Conservation (phyloP, 1,140 invertebrate genomes). For the Orius insidiosus region DNA sequence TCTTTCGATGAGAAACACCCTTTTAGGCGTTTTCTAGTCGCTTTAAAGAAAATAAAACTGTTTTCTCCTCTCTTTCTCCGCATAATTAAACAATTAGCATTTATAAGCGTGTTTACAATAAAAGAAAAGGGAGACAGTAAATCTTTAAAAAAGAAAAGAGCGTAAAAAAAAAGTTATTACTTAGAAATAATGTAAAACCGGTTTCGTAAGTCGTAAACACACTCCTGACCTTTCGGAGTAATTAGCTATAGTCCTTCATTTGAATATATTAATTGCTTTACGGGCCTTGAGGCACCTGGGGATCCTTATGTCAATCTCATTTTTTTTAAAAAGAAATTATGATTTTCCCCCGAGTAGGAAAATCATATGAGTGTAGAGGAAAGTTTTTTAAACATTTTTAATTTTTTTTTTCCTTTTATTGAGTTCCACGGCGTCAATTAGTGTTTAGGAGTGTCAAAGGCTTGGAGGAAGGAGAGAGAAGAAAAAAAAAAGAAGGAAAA, state of each 20-base stretch:
- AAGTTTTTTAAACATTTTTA: too few relatives aligned
- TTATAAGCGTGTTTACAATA: conserved; percentile 5
- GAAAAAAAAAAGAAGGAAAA: too few relatives aligned
- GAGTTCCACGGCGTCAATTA: too few relatives aligned
- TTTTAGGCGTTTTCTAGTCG: too few relatives aligned
- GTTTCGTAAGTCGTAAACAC: conserved; percentile 2
- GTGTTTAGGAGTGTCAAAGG: too few relatives aligned
- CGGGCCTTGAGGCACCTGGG: not conserved
- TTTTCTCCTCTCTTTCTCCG: too few relatives aligned
- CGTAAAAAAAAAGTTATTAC: not conserved
- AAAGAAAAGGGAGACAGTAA: conserved; percentile 7
- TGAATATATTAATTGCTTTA: conserved; percentile 8
- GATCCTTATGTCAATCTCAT: conserved; percentile 2
- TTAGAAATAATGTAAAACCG: not conserved
- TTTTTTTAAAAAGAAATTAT: too few relatives aligned
- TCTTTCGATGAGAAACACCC: too few relatives aligned
- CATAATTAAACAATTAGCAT: conserved; percentile 12
- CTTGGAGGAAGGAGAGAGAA: too few relatives aligned
- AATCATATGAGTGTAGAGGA: too few relatives aligned
- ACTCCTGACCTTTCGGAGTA: conserved; percentile 1
- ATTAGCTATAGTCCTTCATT: conserved; percentile 7
- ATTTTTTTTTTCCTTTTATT: too few relatives aligned
- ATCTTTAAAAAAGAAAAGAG: not conserved
- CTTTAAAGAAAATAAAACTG: too few relatives aligned
- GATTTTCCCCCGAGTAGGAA: not conserved